Conservation (phyloP, 2,888 invertebrate genomes). For the Hyposoter dolosus region DNA sequence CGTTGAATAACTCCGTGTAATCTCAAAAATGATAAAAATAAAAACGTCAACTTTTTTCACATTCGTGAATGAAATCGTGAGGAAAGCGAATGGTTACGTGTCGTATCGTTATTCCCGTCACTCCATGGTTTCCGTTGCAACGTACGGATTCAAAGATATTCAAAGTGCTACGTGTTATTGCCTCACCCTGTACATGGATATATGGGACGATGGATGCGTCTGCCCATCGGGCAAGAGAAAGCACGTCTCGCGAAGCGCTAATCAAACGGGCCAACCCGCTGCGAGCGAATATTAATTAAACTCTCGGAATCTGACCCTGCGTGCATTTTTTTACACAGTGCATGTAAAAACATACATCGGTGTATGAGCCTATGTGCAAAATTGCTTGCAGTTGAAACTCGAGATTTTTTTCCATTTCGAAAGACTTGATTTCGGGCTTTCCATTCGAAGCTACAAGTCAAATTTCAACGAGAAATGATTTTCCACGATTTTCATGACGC, state of each 20-base stretch:
- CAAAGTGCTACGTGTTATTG: not conserved
- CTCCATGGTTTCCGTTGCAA: not conserved
- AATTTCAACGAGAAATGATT: not conserved
- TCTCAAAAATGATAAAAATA: not conserved
- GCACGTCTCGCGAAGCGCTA: slow-evolving; percentile 80
- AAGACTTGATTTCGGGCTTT: not conserved
- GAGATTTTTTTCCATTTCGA: slow-evolving; percentile 10
- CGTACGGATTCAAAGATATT: not conserved
- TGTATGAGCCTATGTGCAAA: not conserved
- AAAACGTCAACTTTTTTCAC: not conserved
- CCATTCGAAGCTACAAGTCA: not conserved
- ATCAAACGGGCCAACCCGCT: slow-evolving; percentile 83
- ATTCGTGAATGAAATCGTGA: too few species aligned
- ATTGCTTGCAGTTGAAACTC: slow-evolving; percentile 2
- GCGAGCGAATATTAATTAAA: slow-evolving; percentile 84
- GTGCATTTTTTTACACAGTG: slow-evolving; percentile 21
- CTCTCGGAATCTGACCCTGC: slow-evolving; percentile 74
- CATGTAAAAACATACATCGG: not conserved
- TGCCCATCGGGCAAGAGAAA: slow-evolving; percentile 77
- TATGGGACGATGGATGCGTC: not conserved
- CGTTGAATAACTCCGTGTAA: not conserved
- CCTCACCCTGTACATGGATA: not conserved
- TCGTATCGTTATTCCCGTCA: not conserved
- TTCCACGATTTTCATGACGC: not conserved
- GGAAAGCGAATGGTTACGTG: too few species aligned